These are phyloP conservation scores for Tipula unca DNA, from an alignment of 2,888 invertebrate species.

Conservation along the genomic window DNA sequence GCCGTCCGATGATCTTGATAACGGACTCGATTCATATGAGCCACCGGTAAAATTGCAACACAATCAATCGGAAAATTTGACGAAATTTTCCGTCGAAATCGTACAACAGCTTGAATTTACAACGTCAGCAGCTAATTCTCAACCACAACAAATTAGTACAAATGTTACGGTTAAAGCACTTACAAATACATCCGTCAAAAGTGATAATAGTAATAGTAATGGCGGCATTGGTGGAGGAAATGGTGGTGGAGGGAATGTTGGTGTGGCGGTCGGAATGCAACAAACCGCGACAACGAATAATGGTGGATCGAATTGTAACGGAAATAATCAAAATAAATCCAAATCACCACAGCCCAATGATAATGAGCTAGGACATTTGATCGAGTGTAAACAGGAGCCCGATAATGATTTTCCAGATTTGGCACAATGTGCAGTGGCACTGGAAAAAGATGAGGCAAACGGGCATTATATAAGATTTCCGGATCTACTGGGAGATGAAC, in stretches of 20 bases:
- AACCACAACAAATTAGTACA: constrained; percentile 83
- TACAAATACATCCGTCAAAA: constrained; percentile 52
- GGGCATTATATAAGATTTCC: constrained; percentile 70
- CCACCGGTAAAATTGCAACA: constrained; percentile 68
- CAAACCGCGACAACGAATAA: not conserved
- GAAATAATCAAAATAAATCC: constrained; percentile 42
- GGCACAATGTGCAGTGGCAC: constrained; percentile 73
- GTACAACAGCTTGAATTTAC: constrained; percentile 87
- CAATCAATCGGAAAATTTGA: constrained; percentile 47
- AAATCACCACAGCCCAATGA: constrained; percentile 41
- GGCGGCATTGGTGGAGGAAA: constrained; percentile 33
- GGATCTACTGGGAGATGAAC: constrained; percentile 69
- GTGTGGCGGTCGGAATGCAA: constrained; percentile 27
- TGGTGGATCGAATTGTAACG: constrained; percentile 23
- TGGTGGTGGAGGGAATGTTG: constrained; percentile 30
- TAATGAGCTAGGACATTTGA: constrained; percentile 53
- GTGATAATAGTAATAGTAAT: constrained; percentile 36
- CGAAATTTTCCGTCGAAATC: constrained; percentile 86
- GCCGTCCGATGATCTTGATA: constrained; percentile 55
- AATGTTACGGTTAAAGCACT: constrained; percentile 84
- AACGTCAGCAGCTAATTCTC: constrained; percentile 76
- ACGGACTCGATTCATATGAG: constrained; percentile 46
- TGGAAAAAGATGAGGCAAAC: constrained; percentile 72
- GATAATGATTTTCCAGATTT: constrained; percentile 81
- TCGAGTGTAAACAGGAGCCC: constrained; percentile 78